phyloP scores from a whole-genome alignment of 1,140 invertebrate genomes.

The Phenacoccus solenopsis region DNA sequence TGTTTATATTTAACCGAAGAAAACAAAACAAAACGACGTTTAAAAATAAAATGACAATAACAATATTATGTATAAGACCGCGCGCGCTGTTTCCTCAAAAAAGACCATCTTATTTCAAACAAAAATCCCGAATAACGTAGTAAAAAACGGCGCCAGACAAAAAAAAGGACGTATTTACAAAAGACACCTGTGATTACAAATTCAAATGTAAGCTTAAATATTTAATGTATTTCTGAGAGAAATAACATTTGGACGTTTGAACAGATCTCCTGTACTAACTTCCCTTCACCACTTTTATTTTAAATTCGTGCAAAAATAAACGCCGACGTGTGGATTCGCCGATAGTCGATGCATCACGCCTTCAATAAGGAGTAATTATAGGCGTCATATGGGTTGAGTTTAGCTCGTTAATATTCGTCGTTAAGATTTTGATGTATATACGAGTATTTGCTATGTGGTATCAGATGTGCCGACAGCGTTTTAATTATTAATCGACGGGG shows the following conservation, averaged over 20 bases:
- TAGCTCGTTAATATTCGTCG: no score
- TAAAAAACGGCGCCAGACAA: neutral
- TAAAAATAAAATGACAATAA: conserved; percentile 4
- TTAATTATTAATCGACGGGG: neutral
- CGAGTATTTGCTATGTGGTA: no score
- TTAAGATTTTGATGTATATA: no score
- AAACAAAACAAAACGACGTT: neutral
- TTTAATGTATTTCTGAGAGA: neutral
- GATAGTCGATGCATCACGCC: no score
- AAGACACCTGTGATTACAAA: neutral
- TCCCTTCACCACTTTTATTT: no score
- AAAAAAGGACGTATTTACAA: neutral
- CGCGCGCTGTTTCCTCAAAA: neutral
- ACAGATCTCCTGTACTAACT: neutral
- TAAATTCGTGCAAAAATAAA: neutral
- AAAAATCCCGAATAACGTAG: neutral
- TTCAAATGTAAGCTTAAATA: neutral
- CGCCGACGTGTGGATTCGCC: no score
- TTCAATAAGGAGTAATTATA: no score
- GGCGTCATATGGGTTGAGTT: no score
- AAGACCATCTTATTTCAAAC: neutral
- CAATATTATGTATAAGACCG: neutral
- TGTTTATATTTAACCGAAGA: neutral
- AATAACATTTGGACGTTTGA: neutral
- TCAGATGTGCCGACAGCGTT: neutral